phyloP scores from a whole-genome alignment of 2,888 invertebrate species.

The Gryllus longicercus region DNA sequence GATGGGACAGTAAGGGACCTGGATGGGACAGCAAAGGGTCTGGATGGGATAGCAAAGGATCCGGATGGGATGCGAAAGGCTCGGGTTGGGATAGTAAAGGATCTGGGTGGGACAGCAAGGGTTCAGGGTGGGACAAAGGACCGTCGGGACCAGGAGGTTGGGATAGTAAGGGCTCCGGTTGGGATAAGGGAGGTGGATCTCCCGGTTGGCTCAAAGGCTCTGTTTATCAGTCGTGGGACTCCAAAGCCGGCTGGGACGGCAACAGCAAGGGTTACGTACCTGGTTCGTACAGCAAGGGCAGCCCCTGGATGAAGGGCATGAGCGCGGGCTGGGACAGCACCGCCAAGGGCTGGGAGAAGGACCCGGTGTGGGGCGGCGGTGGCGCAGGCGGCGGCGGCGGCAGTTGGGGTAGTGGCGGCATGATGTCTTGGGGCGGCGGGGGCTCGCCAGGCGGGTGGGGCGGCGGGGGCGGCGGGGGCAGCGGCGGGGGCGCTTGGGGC shows the following conservation, averaged over 20 bases:
- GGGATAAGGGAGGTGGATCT: neutral
- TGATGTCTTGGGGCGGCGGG: neutral
- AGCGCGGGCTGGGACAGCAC: neutral
- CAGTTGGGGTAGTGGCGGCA: neutral
- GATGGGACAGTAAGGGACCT: neutral
- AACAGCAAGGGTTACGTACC: neutral
- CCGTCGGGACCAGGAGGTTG: neutral
- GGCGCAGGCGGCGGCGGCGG: neutral
- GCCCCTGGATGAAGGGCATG: neutral
- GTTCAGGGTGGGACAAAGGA: neutral
- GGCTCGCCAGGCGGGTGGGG: neutral
- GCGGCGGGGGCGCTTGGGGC: neutral
- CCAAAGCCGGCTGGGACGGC: neutral
- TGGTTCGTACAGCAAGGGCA: neutral
- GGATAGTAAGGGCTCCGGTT: neutral
- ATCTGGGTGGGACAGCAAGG: neutral
- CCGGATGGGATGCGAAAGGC: neutral
- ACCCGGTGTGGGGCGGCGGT: neutral
- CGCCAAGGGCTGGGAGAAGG: neutral
- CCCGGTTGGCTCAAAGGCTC: conserved; percentile 3
- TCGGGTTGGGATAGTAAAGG: neutral
- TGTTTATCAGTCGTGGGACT: neutral
- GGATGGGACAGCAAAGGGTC: neutral
- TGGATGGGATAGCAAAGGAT: neutral
- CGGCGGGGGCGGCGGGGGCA: neutral